Percentiles rank a stretch among this genome's conserved stretches.
Evolutionary conservation across 2,888 invertebrate species (phyloP).

Genomic region (Tetragonula carbonaria): DNA sequence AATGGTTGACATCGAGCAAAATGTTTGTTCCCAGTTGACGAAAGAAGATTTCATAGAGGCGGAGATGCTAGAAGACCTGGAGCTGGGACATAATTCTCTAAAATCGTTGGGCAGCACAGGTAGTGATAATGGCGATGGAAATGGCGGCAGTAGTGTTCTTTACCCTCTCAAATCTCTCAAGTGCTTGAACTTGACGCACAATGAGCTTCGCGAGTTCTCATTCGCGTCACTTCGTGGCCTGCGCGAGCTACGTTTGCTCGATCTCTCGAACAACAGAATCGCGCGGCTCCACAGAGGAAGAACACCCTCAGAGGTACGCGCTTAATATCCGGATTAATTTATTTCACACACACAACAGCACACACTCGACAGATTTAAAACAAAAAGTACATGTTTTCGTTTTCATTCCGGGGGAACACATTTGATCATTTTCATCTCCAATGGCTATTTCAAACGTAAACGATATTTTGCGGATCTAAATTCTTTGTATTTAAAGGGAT

Average conservation of each 20-base stretch:
- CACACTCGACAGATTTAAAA: not conserved
- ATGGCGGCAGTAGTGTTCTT: constrained; percentile 87
- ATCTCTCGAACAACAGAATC: constrained; percentile 91
- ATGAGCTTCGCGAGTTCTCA: constrained; percentile 91
- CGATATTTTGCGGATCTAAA: no score
- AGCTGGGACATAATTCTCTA: constrained; percentile 90
- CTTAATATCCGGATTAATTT: not conserved
- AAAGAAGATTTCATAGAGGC: constrained; percentile 91
- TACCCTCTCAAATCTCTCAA: constrained; percentile 88
- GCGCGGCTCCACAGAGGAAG: constrained; percentile 83
- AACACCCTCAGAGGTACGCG: constrained; percentile 78
- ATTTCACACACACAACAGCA: not conserved
- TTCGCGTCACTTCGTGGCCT: constrained; percentile 92
- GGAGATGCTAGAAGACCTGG: constrained; percentile 88
- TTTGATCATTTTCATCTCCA: not conserved
- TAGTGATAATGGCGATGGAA: constrained; percentile 73
- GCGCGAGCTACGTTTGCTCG: constrained; percentile 89
- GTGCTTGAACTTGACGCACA: constrained; percentile 91
- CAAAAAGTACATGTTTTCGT: not conserved
- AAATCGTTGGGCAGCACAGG: constrained; percentile 85
- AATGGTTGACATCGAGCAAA: constrained; percentile 1
- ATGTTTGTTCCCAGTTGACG: constrained; percentile 85
- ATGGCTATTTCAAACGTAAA: no score
- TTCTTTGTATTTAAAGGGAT: no score
- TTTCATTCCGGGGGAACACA: not conserved